These are phyloP conservation scores for Andricus grossulariae DNA, from an alignment of 1,140 invertebrate genomes.

Conservation along the genomic window DNA sequence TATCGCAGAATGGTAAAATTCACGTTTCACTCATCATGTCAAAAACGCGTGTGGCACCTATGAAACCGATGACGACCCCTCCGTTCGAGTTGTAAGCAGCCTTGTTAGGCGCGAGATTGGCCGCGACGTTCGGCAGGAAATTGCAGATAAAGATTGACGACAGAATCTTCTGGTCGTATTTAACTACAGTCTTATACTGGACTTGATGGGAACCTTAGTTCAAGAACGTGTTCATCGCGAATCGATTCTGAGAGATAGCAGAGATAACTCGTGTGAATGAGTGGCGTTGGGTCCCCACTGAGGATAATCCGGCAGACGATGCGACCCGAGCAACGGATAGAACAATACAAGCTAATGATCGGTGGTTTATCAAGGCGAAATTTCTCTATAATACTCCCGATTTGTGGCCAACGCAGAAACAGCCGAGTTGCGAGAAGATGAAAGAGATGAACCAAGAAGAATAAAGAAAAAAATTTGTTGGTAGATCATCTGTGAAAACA, in stretches of 20 bases:
- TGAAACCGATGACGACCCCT: constrained; percentile 59
- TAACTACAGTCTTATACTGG: constrained; percentile 59
- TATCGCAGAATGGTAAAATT: no score
- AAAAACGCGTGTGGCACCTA: constrained; percentile 57
- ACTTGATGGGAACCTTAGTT: constrained; percentile 45
- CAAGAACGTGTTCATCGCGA: constrained; percentile 67
- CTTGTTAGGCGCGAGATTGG: constrained; percentile 56
- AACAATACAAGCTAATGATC: not conserved
- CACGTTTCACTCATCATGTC: no score
- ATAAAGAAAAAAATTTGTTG: no score
- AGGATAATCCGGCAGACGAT: constrained; percentile 58
- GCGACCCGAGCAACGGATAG: constrained; percentile 34
- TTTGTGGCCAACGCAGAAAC: no score
- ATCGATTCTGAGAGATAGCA: constrained; percentile 67
- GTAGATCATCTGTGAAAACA: no score
- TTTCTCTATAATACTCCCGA: no score
- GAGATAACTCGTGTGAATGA: constrained; percentile 37
- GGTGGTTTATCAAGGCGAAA: no score
- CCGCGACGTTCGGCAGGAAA: constrained; percentile 47
- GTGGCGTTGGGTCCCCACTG: constrained; percentile 53
- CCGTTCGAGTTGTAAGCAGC: constrained; percentile 66
- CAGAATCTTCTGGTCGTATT: constrained; percentile 61
- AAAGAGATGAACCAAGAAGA: no score
- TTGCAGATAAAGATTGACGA: constrained; percentile 21
- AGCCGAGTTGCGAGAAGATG: no score